These are phyloP conservation scores for Bergia sp. DNA, from an alignment of 92 coral and sea anemone species.

Conservation along the genomic window DNA sequence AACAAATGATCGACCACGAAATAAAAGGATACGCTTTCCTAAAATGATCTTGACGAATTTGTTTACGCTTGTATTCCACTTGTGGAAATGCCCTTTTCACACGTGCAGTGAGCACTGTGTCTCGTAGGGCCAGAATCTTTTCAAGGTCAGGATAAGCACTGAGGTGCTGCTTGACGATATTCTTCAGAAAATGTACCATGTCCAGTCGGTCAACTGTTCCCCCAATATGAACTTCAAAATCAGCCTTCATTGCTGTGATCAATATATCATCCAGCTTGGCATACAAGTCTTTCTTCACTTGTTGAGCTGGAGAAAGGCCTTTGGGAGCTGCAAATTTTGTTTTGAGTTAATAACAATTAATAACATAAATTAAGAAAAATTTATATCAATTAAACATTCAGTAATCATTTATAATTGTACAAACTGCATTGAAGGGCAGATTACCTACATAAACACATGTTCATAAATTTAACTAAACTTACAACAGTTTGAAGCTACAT, in stretches of 20 bases:
- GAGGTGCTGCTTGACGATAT: conserved; percentile 66
- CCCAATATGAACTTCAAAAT: conserved; percentile 83
- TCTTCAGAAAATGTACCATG: conserved; percentile 82
- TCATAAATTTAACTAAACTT: too few relatives aligned
- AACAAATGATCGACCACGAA: too few relatives aligned
- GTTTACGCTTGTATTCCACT: conserved; percentile 89
- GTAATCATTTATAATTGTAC: too few relatives aligned
- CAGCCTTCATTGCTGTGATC: conserved; percentile 74
- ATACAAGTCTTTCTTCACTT: conserved; percentile 79
- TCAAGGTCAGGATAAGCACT: conserved; percentile 75
- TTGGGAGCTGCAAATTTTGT: conserved; percentile 48
- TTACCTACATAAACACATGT: too few relatives aligned
- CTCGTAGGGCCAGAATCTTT: conserved; percentile 81
- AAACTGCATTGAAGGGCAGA: too few relatives aligned
- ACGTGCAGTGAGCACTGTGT: conserved; percentile 89
- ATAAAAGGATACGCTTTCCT: conserved; percentile 91
- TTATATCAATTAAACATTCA: too few relatives aligned
- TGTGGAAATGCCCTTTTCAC: conserved; percentile 94
- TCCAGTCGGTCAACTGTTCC: conserved; percentile 77
- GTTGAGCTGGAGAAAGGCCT: conserved; percentile 56
- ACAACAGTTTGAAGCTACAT: too few relatives aligned
- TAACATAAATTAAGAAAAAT: too few relatives aligned
- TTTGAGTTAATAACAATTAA: too few relatives aligned
- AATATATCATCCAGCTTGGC: conserved; percentile 80
- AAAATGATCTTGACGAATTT: conserved; percentile 80